Percentiles rank a stretch among this genome's conserved stretches.
Conservation (phyloP, 2,888 invertebrate species). For the Sturmia bella region DNA sequence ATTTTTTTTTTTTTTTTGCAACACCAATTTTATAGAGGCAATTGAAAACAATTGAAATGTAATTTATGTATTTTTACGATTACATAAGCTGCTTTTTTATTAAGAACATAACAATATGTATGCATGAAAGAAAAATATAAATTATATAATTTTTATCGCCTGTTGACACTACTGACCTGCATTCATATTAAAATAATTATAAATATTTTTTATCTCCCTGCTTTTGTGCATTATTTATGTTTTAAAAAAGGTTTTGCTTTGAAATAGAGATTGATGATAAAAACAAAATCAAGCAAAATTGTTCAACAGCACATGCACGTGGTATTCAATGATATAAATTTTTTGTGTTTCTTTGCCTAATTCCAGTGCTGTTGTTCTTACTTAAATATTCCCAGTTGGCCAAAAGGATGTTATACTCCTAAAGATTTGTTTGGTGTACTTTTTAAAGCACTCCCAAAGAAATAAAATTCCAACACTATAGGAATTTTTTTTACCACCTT, state of each 20-base stretch:
- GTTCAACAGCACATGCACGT: not conserved
- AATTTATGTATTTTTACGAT: conserved; percentile 44
- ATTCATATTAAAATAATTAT: conserved; percentile 54
- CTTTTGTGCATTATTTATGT: conserved; percentile 13
- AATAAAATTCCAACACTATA: too few relatives aligned
- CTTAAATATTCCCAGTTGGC: too few relatives aligned
- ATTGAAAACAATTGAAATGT: conserved; percentile 44
- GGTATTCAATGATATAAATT: too few relatives aligned
- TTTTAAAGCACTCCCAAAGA: too few relatives aligned
- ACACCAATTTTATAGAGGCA: conserved; percentile 20
- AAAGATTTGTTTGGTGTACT: too few relatives aligned
- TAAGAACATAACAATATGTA: conserved; percentile 14
- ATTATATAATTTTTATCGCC: conserved; percentile 50
- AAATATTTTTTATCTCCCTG: conserved; percentile 5
- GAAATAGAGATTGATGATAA: conserved; percentile 34
- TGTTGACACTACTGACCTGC: conserved; percentile 67
- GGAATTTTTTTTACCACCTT: too few relatives aligned
- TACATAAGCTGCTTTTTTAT: conserved; percentile 29
- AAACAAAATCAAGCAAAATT: conserved; percentile 13
- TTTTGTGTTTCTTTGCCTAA: too few relatives aligned
- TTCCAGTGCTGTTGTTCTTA: too few relatives aligned
- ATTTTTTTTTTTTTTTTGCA: conserved; percentile 18
- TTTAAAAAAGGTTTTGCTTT: not conserved
- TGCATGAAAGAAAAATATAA: conserved; percentile 6
- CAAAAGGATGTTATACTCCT: too few relatives aligned